Percentiles rank a stretch among this genome's conserved stretches.
Conservation (phyloP, 2,113 vertebrate genomes). For the Acanthisitta chloris region DNA sequence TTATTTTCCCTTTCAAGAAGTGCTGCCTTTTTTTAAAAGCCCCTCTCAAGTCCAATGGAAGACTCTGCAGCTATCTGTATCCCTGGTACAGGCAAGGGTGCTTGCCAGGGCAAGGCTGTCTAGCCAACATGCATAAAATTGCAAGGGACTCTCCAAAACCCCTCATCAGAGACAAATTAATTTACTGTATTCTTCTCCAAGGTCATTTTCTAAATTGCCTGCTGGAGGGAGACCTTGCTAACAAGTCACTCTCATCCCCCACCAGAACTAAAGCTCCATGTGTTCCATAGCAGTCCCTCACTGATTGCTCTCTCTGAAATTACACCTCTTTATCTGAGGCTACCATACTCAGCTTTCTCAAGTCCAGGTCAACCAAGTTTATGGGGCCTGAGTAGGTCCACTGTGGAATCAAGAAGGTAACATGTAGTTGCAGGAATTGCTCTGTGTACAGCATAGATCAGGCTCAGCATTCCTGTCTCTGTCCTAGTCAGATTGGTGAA, state of each 20-base stretch:
- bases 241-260: background rate
- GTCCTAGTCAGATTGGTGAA: background rate
- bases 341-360: background rate
- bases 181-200: constrained; percentile 25
- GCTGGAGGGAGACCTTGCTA: constrained; percentile 16
- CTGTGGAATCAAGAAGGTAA: background rate
- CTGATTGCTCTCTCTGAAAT: background rate
- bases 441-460: background rate
- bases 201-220: constrained; percentile 29
- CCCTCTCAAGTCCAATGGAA: background rate
- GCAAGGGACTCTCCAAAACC: constrained; percentile 22
- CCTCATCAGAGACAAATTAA: constrained; percentile 20
- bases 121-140: constrained; percentile 23
- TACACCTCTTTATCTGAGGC: background rate
- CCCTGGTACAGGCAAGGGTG: background rate
- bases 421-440: background rate
- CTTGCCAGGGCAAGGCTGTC: constrained; percentile 27
- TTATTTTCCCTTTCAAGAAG: background rate
- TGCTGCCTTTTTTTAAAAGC: background rate
- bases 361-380: background rate
- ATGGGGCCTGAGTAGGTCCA: background rate
- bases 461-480: background rate
- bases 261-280: background rate
- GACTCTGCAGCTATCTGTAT: background rate
- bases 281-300: background rate